phyloP scores from a whole-genome alignment of 2,797 vertebrate species.

The Linurgus olivaceus region DNA sequence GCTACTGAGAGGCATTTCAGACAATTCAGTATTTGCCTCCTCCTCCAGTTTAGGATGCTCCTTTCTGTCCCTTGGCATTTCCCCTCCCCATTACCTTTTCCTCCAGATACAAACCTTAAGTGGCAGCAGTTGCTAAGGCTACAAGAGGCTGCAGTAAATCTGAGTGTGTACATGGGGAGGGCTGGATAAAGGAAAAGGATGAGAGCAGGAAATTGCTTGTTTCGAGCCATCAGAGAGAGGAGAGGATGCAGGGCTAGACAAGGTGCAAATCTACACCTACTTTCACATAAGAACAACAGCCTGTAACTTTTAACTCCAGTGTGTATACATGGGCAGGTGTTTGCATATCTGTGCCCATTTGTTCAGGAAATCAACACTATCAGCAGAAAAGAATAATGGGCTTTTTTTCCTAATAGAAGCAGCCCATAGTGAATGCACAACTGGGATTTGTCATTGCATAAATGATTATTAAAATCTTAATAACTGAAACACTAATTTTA shows the following conservation, averaged over 20 bases:
- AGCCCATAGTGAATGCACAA: background rate
- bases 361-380: background rate
- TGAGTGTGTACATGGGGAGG: background rate
- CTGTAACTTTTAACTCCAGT: background rate
- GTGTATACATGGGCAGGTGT: background rate
- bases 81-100: background rate
- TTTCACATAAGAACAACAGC: background rate
- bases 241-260: background rate
- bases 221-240: background rate
- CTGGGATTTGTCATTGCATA: background rate
- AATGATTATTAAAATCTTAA: background rate
- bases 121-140: conserved; percentile 57
- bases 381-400: background rate
- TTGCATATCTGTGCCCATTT: background rate
- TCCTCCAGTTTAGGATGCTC: background rate
- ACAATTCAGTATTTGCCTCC: background rate
- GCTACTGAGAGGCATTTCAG: background rate
- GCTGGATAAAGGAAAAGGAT: background rate
- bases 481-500: background rate
- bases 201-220: conserved; percentile 50
- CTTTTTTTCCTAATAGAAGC: background rate
- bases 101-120: background rate
- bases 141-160: conserved; percentile 38
- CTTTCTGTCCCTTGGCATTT: background rate
- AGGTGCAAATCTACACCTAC: background rate